Evolutionary conservation across 2,797 vertebrate genomes (phyloP).

Genomic region (Limosa lapponica): DNA sequence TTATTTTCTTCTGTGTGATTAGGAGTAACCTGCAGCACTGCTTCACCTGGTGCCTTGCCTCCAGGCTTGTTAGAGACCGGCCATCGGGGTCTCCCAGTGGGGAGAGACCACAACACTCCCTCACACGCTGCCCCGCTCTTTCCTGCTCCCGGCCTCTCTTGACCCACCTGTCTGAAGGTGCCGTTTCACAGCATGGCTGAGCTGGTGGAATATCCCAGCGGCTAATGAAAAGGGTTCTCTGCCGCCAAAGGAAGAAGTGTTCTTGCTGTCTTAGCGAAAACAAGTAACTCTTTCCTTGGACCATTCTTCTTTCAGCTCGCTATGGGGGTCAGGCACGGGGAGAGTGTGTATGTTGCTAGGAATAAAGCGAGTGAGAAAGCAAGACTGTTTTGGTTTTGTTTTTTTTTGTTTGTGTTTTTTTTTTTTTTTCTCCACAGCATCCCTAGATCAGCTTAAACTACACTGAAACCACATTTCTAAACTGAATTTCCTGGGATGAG

Average conservation of each 20-base stretch:
- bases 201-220: neutral
- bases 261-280: neutral
- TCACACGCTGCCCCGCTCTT: accelerated
- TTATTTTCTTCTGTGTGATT: neutral
- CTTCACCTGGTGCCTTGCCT: neutral
- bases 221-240: neutral
- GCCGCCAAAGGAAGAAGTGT: neutral
- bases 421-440: neutral
- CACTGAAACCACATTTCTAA: neutral
- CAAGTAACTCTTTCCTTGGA: neutral
- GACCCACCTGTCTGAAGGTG: neutral
- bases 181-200: neutral
- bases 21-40: neutral
- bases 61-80: neutral
- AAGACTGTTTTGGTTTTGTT: neutral
- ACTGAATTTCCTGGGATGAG: neutral
- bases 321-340: neutral
- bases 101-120: neutral
- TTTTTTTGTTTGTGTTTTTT: neutral
- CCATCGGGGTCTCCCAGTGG: accelerated
- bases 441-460: neutral
- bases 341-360: neutral
- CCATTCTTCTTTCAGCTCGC: neutral
- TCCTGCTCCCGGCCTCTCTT: neutral
- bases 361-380: neutral